Percentiles rank a stretch among this genome's conserved stretches.
phyloP scores from a whole-genome alignment of 2,797 vertebrate genomes.

The Potorous gilbertii region DNA sequence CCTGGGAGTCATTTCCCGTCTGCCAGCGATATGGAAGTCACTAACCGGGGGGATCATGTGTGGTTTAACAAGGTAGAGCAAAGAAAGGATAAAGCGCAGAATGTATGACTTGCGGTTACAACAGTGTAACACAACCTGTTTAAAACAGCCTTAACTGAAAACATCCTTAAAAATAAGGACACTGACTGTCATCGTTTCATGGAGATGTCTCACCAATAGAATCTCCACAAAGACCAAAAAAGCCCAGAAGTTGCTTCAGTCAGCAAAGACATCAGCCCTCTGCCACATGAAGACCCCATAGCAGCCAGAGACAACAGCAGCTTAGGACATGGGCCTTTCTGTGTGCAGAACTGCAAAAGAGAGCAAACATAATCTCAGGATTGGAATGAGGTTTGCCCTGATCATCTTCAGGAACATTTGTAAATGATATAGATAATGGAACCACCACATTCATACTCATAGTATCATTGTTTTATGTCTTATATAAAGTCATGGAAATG shows the following conservation, averaged over 20 bases:
- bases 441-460: neutral
- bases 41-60: neutral
- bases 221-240: neutral
- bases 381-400: neutral
- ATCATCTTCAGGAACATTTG: neutral
- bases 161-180: neutral
- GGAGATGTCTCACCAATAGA: neutral
- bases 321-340: neutral
- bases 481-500: neutral
- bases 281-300: neutral
- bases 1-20: neutral
- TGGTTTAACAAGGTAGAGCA: neutral
- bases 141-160: neutral
- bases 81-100: neutral
- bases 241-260: neutral
- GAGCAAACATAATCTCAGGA: neutral
- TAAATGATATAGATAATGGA: neutral
- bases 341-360: neutral
- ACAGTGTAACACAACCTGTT: neutral
- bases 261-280: neutral
- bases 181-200: neutral
- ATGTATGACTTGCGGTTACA: neutral
- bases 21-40: neutral
- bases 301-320: neutral
- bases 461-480: neutral